Percentiles rank a stretch among this genome's conserved stretches.
phyloP scores from a whole-genome alignment of 2,797 vertebrate genomes.

The Arnoldichthys spilopterus region DNA sequence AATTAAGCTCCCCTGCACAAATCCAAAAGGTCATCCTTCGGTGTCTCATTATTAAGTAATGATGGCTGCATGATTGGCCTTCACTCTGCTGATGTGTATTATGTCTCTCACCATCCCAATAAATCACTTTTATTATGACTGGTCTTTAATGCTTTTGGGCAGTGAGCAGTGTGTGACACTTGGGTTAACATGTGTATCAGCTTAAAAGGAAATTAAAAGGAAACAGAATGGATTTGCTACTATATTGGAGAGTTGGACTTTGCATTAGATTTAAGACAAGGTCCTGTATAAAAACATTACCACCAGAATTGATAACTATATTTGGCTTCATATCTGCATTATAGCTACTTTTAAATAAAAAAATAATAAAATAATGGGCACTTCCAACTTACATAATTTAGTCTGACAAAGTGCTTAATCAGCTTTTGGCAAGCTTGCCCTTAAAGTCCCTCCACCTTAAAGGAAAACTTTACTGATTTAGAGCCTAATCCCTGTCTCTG shows the following conservation, averaged over 20 bases:
- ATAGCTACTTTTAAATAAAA: background rate
- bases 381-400: background rate
- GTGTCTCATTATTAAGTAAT: conserved; percentile 37
- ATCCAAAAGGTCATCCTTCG: conserved; percentile 43
- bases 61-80: conserved; percentile 27
- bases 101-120: conserved; percentile 11
- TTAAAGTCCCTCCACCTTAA: background rate
- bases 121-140: conserved; percentile 15
- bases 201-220: conserved; percentile 2
- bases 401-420: background rate
- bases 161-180: background rate
- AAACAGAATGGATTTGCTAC: background rate
- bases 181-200: conserved; percentile 1
- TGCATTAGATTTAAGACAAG: background rate
- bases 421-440: background rate
- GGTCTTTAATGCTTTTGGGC: background rate
- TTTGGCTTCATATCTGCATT: background rate
- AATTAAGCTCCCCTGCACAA: conserved; percentile 48
- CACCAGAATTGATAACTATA: background rate
- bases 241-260: background rate
- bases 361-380: background rate
- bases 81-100: background rate
- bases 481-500: background rate
- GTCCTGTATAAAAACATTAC: background rate
- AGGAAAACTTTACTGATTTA: background rate